Conservation (phyloP, 2,888 invertebrate species). For the Apodemia zela region DNA sequence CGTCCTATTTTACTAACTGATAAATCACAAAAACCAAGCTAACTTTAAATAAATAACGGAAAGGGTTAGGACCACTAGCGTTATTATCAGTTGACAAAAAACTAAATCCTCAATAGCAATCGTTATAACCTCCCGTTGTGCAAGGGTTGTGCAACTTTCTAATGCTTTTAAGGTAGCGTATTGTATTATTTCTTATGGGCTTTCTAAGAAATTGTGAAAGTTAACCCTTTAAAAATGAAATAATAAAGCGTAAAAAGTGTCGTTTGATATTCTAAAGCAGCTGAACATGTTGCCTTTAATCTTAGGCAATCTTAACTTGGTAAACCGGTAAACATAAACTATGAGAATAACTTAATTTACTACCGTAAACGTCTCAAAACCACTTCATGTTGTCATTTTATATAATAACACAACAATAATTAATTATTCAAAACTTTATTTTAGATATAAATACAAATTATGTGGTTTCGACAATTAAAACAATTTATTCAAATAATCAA, state of each 20-base stretch:
- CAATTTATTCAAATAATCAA: neutral
- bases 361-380: neutral
- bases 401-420: neutral
- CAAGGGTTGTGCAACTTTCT: slow-evolving; percentile 80
- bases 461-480: neutral
- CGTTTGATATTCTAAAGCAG: slow-evolving; percentile 18
- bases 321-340: slow-evolving; percentile 8
- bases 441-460: slow-evolving; percentile 13
- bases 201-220: slow-evolving; percentile 72
- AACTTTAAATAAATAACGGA: slow-evolving; percentile 60
- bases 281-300: slow-evolving; percentile 14
- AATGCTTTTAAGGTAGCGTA: slow-evolving; percentile 71
- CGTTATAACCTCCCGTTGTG: slow-evolving; percentile 57
- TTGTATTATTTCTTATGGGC: slow-evolving; percentile 43
- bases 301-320: slow-evolving; percentile 11
- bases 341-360: slow-evolving; percentile 4
- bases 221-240: slow-evolving; percentile 48
- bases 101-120: slow-evolving; percentile 60
- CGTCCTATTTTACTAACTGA: neutral
- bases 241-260: slow-evolving; percentile 33
- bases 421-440: neutral
- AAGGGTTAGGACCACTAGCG: slow-evolving; percentile 68
- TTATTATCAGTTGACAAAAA: slow-evolving; percentile 61
- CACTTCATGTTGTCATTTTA: neutral
- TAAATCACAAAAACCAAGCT: slow-evolving; percentile 30